phyloP scores from a whole-genome alignment of 2,797 vertebrate genomes.

The Enteromius thamalakanensis region DNA sequence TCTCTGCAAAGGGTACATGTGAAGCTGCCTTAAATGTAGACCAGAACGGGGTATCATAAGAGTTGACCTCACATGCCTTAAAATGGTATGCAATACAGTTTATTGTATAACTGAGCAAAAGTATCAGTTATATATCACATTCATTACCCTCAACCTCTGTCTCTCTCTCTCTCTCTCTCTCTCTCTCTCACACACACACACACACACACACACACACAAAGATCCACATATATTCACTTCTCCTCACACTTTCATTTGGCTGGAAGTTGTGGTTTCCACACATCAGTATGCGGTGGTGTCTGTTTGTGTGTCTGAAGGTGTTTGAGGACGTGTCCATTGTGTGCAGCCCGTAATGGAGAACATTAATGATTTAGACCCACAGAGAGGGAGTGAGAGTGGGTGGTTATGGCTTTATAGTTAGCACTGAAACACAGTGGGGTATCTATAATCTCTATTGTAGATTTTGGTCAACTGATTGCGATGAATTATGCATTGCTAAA shows the following conservation, averaged over 20 bases:
- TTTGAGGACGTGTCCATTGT: constrained; percentile 62
- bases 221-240: constrained; percentile 19
- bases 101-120: neutral
- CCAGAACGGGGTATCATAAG: neutral
- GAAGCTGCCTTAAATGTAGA: neutral
- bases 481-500: constrained; percentile 67
- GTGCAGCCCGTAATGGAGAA: constrained; percentile 56
- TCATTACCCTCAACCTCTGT: neutral
- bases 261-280: constrained; percentile 46
- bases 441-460: constrained; percentile 61
- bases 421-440: constrained; percentile 52
- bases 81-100: neutral
- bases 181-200: neutral
- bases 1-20: neutral
- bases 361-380: constrained; percentile 59
- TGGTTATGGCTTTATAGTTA: constrained; percentile 59
- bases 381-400: constrained; percentile 47
- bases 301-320: constrained; percentile 59
- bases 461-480: constrained; percentile 64
- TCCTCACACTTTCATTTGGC: constrained; percentile 37
- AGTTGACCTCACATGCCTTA: neutral
- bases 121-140: constrained; percentile 33
- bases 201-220: constrained; percentile 8
- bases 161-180: constrained; percentile 38
- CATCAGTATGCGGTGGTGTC: constrained; percentile 52